These are phyloP conservation scores for Thomomys bottae DNA, from an alignment of 2,113 vertebrate species.

Conservation along the genomic window DNA sequence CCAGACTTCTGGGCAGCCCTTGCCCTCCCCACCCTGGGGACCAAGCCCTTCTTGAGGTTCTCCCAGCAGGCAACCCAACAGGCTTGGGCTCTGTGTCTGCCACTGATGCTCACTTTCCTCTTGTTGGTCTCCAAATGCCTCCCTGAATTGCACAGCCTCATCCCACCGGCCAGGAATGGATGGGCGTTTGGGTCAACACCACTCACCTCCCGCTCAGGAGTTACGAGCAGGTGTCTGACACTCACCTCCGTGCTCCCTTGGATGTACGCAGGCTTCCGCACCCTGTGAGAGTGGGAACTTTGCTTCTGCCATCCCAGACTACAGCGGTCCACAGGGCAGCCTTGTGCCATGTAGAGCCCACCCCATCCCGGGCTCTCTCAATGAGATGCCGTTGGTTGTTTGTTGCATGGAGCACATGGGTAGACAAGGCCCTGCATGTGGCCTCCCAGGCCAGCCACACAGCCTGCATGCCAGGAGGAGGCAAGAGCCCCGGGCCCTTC, in stretches of 20 bases:
- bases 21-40: not conserved
- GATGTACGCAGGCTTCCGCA: no score
- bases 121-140: not conserved
- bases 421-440: no score
- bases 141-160: no score
- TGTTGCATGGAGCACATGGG: not conserved
- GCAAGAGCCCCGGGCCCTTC: not conserved
- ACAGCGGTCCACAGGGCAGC: not conserved
- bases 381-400: not conserved
- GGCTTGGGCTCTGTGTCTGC: not conserved
- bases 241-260: not conserved
- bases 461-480: not conserved
- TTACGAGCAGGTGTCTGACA: not conserved
- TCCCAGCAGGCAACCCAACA: not conserved
- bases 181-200: not conserved
- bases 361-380: not conserved
- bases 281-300: not conserved
- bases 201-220: not conserved
- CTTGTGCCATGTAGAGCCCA: not conserved
- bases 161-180: not conserved
- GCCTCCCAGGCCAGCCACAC: not conserved
- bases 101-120: no score
- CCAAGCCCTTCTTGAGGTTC: not conserved
- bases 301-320: not conserved
- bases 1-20: not conserved